These are phyloP conservation scores for Proisotoma minuta DNA, from an alignment of 2,888 invertebrate genomes.

Conservation along the genomic window DNA sequence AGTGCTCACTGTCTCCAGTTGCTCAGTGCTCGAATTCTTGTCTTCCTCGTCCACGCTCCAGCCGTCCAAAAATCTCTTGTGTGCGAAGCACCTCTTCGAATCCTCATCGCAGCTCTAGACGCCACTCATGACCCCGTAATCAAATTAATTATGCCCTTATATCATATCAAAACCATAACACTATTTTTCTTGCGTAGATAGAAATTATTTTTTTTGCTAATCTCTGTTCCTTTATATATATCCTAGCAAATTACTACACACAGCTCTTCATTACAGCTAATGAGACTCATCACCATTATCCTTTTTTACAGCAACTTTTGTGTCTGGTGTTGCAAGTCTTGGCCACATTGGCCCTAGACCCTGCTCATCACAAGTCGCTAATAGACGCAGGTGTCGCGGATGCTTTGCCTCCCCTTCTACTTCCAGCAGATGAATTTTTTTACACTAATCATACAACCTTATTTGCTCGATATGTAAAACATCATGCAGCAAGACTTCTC, in stretches of 20 bases:
- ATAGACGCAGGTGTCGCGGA: constrained; percentile 60
- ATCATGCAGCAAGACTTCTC: constrained; percentile 61
- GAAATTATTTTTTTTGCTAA: too few relatives aligned
- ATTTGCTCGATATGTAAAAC: constrained; percentile 61
- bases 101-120: constrained; percentile 59
- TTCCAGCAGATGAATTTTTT: constrained; percentile 65
- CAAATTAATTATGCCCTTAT: too few relatives aligned
- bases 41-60: constrained; percentile 58
- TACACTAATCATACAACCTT: constrained; percentile 64
- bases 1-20: constrained; percentile 60
- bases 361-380: constrained; percentile 56
- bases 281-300: too few relatives aligned
- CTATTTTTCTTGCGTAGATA: not conserved
- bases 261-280: too few relatives aligned
- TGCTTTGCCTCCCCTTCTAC: constrained; percentile 59
- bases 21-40: constrained; percentile 58
- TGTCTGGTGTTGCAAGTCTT: constrained; percentile 61
- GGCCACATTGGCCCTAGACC: constrained; percentile 59
- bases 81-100: constrained; percentile 58
- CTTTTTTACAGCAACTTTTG: constrained; percentile 57
- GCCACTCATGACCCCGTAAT: constrained; percentile 62
- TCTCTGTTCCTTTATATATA: too few relatives aligned
- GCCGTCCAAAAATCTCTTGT: constrained; percentile 57
- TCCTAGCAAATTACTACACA: too few relatives aligned
- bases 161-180: not conserved